A percentile compares a stretch with the other conserved stretches of the same genome.
Evolutionary conservation across 1,140 invertebrate genomes (phyloP).

Genomic region (Saccostrea glomerata): DNA sequence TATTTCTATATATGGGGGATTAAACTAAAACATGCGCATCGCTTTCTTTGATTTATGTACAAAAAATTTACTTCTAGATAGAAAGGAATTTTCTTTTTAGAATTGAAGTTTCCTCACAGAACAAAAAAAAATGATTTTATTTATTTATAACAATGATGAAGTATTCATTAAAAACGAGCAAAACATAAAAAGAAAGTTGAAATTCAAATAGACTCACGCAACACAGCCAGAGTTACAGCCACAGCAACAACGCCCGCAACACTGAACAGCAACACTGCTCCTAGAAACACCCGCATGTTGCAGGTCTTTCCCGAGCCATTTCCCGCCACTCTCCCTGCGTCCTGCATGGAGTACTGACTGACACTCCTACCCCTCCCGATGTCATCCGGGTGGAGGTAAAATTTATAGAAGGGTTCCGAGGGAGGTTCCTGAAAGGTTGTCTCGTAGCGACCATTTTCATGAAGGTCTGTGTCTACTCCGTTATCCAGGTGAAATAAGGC

Average conservation of each 20-base stretch:
- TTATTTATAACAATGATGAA: too few relatives aligned
- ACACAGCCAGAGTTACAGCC: not conserved
- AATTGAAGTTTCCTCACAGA: too few relatives aligned
- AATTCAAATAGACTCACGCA: not conserved
- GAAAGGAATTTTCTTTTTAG: too few relatives aligned
- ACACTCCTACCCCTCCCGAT: slow-evolving; percentile 21
- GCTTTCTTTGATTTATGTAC: too few relatives aligned
- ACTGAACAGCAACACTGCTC: slow-evolving; percentile 29
- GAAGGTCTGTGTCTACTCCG: not conserved
- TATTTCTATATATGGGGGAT: too few relatives aligned
- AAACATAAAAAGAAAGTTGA: not conserved
- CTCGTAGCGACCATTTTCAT: not conserved
- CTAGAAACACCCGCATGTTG: slow-evolving; percentile 24
- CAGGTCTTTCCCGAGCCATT: not conserved
- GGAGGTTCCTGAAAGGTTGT: not conserved
- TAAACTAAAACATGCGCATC: too few relatives aligned
- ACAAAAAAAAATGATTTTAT: too few relatives aligned
- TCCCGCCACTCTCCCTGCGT: not conserved
- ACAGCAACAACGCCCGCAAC: slow-evolving; percentile 12
- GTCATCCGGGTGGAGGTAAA: slow-evolving; percentile 35
- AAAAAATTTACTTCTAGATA: too few relatives aligned
- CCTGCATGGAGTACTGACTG: slow-evolving; percentile 7
- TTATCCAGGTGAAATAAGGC: slow-evolving; percentile 32
- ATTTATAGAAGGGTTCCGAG: slow-evolving; percentile 26
- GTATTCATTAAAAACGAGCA: too few relatives aligned